Base-by-base conservation (phyloP, 2,797 vertebrate species). In the Melanotaenia trifasciata region DNA sequence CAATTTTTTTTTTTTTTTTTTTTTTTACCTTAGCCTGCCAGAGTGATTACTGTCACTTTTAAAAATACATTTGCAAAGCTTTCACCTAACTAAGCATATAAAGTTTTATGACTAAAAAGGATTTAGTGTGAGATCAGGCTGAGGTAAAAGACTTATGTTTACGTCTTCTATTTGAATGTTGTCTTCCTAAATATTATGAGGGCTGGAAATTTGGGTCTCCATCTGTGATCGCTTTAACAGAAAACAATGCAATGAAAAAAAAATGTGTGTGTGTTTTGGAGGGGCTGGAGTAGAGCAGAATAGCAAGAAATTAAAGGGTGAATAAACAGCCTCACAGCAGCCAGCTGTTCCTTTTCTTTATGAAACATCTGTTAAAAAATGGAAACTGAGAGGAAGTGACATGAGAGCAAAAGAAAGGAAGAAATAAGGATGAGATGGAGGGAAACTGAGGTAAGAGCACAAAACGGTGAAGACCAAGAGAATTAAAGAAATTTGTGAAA, bases 251-350 rank as follows among this genome's bases (percentile, higher is more conserved):
- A 47, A 47, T 47, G 54, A 28, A 20, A 65, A 72, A 74, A 11
- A 30, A 30, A 13, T 40, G 38, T 40, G 18, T 4, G 36, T 40
- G 18, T 4, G 36, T 22, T 51, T 24, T 24, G 9, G 5, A 61
- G 28, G 40, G 40, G 28, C 20, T 30, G 18, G 65, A 67, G 61
- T 5, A 1, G 53, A 56, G 74, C 30, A 68, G 65, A 64, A 8
- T 47, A 77, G 45, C 68, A 72, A 79, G 57, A 80, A 71, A 56
- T 70, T 38, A 81, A 72, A 69, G 81, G 36, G 71, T 73, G 81
- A 81, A 80, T 83, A 78, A 90, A 86, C 80, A 90, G 89, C 90
- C 89, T 67, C 53, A 64, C 75, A 82, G 89, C 83, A 76, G 74
- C 85, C 90, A 93, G 92, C 64, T 92, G 92, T 90, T 88, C 74